These are phyloP conservation scores for Eonycteris spelaea DNA, from an alignment of 2,113 vertebrate genomes.

Conservation along the genomic window DNA sequence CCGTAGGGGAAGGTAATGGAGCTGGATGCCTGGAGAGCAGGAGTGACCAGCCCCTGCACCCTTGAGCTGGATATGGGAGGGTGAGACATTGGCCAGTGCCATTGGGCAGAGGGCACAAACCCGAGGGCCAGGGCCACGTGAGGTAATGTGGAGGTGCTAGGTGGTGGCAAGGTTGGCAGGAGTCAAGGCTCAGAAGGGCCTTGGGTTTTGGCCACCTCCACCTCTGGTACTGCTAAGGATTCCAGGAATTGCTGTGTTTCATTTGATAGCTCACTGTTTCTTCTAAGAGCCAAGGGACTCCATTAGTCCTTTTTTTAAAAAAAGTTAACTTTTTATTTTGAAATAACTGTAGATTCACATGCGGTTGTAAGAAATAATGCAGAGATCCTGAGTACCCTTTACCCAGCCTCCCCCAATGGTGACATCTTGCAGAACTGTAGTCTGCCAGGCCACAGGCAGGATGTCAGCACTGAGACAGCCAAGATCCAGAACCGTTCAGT, in stretches of 20 bases:
- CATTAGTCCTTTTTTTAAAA: not conserved
- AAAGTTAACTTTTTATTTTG: not conserved
- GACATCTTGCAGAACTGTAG: not conserved
- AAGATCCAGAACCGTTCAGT: not conserved
- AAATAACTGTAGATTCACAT: not conserved
- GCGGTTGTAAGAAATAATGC: not conserved
- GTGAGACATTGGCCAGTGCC: too few relatives aligned
- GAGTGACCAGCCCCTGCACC: not conserved
- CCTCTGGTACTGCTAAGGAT: not conserved
- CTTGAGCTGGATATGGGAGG: not conserved
- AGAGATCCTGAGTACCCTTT: not conserved
- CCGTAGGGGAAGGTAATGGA: not conserved
- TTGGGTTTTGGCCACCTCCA: not conserved
- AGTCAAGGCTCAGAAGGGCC: not conserved
- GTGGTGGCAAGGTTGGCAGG: too few relatives aligned
- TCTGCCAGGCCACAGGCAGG: not conserved
- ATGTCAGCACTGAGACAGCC: too few relatives aligned
- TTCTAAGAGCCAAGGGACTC: not conserved
- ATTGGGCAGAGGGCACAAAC: not conserved
- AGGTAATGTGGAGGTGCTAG: not conserved
- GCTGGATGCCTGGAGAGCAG: not conserved
- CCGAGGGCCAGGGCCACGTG: not conserved
- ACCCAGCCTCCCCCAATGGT: not conserved
- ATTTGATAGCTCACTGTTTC: not conserved
- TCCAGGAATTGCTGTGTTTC: not conserved